Evolutionary conservation across 2,888 invertebrate genomes (phyloP), one percentile per base, ranked within the genome.

Genomic region (Eumerus sabulonum): DNA sequence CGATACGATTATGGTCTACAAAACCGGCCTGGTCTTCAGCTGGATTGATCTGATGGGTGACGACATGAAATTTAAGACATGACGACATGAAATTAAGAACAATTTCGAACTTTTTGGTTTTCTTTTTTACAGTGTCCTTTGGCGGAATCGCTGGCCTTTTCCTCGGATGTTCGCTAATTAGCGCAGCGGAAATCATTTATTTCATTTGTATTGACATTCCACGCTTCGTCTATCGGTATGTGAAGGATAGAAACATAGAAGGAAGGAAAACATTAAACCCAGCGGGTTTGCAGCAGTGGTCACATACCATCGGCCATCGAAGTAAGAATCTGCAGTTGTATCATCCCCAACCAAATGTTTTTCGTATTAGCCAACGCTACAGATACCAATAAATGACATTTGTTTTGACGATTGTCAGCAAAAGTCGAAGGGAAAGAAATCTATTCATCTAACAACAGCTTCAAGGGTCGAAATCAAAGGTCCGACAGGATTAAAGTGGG

Each of bases 81-180:
- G 0, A 17, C 7, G 7, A 27, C 77, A 13, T 4, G 0, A 9
- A 7, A 19, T 0, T 27, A 7, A 27, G 7, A 27, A 27, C 3
- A 16, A 14, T 59, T 60, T 51, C 27, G 18, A 19, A 19, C 12
- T 57, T 19, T n/a, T 13, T 50, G n/a, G n/a, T 51, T 27, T 11
- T 19, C 16, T 16, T 48, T 16, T 48, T 76, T 48, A n/a, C 76
- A 87, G 90, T 90, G 35, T 88, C 90, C 19, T 90, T 90, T 83
- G 90, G 90, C 14, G 90, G 90, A 51, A 90, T 90, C 71, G 90
- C 90, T 38, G 90, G 90, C 1, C 87, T 90, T 35, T 90, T 90
- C 84, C 83, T 90, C 27, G 90, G 90, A 44, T 90, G 89, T 42
- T 90, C 90, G 7, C 83, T 91, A 19, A 86, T 90, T 66, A 90